phyloP scores from a whole-genome alignment of 2,797 vertebrate genomes.

The Champsocephalus gunnari region DNA sequence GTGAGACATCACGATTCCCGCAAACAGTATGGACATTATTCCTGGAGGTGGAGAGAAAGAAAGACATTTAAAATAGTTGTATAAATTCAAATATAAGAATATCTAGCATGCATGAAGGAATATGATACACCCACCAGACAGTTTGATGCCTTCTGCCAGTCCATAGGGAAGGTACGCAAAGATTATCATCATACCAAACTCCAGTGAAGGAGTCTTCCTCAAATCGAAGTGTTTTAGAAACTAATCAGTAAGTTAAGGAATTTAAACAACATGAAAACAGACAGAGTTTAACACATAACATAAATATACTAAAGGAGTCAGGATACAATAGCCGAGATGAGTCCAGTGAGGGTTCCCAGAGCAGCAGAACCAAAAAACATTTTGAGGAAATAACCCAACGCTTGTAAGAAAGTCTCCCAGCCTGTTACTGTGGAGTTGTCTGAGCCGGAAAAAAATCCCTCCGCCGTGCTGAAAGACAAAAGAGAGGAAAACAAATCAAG shows the following conservation, averaged over 20 bases:
- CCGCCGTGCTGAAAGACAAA: conserved; percentile 90
- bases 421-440: conserved; percentile 91
- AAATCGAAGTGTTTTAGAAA: conserved; percentile 95
- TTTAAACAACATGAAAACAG: conserved; percentile 6
- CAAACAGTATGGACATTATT: conserved; percentile 99
- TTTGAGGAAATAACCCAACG: conserved; percentile 94
- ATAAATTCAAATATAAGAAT: background rate
- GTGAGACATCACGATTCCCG: conserved; percentile 98
- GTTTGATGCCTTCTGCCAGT: conserved; percentile 95
- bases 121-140: conserved; percentile 89
- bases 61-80: background rate
- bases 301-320: background rate
- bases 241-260: conserved; percentile 75
- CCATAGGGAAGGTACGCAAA: conserved; percentile 98
- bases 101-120: background rate
- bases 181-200: conserved; percentile 99
- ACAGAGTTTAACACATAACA: conserved; percentile 7
- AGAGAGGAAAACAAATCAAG: conserved; percentile 10
- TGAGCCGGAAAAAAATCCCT: conserved; percentile 93
- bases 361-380: conserved; percentile 99
- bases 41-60: conserved; percentile 78
- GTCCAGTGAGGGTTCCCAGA: conserved; percentile 95
- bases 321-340: conserved; percentile 99
- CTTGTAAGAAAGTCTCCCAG: conserved; percentile 96
- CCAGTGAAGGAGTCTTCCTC: conserved; percentile 96